phyloP scores from a whole-genome alignment of 1,140 invertebrate species.

The Sinonovacula constricta region DNA sequence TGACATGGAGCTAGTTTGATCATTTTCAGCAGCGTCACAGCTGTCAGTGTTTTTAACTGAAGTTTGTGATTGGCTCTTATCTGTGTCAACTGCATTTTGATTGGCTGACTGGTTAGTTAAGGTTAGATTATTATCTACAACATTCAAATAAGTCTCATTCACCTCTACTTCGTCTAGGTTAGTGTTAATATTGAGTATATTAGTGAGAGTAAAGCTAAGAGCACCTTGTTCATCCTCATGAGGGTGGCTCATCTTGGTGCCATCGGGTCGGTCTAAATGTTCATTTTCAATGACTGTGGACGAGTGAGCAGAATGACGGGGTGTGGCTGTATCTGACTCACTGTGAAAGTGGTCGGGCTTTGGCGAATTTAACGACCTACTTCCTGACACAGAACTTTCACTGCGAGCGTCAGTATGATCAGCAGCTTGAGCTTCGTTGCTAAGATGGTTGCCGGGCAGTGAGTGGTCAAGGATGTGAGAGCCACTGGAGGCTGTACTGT shows the following conservation, averaged over 20 bases:
- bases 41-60: constrained; percentile 39
- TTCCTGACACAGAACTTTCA: constrained; percentile 75
- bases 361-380: constrained; percentile 69
- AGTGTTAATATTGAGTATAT: constrained; percentile 52
- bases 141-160: constrained; percentile 53
- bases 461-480: constrained; percentile 71
- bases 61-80: constrained; percentile 55
- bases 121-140: constrained; percentile 55
- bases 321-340: constrained; percentile 26
- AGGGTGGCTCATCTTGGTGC: not conserved
- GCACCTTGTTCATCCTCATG: constrained; percentile 40
- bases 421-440: constrained; percentile 52
- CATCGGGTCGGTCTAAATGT: constrained; percentile 33
- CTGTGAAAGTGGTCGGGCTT: constrained; percentile 59
- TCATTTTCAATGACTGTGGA: constrained; percentile 21
- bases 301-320: not conserved
- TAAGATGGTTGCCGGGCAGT: constrained; percentile 23
- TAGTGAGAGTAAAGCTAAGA: constrained; percentile 48
- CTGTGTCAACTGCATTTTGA: constrained; percentile 78
- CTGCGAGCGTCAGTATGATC: constrained; percentile 74
- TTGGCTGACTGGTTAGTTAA: constrained; percentile 71
- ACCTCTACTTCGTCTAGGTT: constrained; percentile 57
- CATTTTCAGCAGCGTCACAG: constrained; percentile 51
- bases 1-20: constrained; percentile 45
- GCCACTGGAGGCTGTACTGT: constrained; percentile 75